Conservation (phyloP, 2,797 vertebrate species). For the Limnodromus scolopaceus region DNA sequence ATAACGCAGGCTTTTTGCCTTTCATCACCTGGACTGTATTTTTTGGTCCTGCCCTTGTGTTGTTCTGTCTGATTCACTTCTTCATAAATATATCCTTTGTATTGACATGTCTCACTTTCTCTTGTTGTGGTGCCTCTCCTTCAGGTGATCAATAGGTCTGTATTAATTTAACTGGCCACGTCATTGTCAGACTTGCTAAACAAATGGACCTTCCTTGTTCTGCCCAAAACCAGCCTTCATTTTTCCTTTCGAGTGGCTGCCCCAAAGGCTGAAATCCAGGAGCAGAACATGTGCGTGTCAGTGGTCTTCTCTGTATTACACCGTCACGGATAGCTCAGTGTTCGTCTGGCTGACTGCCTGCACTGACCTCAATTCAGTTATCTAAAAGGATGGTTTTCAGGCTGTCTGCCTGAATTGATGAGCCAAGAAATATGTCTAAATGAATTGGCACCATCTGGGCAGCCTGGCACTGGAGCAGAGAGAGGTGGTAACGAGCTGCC, state of each 20-base stretch:
- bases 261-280: not conserved
- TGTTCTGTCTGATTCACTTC: not conserved
- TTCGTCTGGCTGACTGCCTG: constrained; percentile 24
- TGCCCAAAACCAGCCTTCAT: not conserved
- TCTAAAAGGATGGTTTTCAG: constrained; percentile 45
- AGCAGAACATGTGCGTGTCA: not conserved
- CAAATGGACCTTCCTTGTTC: not conserved
- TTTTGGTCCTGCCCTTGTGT: not conserved
- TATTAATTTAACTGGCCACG: not conserved
- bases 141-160: not conserved
- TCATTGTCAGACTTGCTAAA: not conserved
- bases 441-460: constrained; percentile 66
- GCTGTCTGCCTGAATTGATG: constrained; percentile 53
- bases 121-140: not conserved
- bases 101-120: not conserved
- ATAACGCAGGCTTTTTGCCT: not conserved
- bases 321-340: not conserved
- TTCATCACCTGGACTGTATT: not conserved
- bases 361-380: constrained; percentile 63
- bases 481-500: constrained; percentile 54
- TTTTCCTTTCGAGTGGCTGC: not conserved
- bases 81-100: not conserved
- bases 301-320: not conserved
- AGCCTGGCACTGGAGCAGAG: not conserved
- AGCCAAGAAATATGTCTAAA: constrained; percentile 65